phyloP scores from a whole-genome alignment of 30 jellyfish, hydroid and myxozoan genomes.

The Morbakka virulenta region DNA sequence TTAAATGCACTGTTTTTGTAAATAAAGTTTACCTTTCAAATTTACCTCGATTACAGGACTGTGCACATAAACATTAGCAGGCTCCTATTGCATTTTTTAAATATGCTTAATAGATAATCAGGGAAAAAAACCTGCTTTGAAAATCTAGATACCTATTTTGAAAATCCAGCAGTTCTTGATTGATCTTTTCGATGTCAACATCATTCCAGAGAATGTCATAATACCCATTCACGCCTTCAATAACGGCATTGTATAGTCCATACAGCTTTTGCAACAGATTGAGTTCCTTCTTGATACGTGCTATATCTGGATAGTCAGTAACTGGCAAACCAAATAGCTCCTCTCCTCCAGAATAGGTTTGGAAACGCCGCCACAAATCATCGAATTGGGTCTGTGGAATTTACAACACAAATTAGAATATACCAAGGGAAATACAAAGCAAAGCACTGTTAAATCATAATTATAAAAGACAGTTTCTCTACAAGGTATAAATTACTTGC shows the following conservation, averaged over 20 bases:
- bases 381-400: constrained; percentile 76
- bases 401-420: neutral
- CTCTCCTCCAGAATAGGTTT: constrained; percentile 98
- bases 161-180: constrained; percentile 78
- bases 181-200: constrained; percentile 92
- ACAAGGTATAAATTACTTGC: neutral
- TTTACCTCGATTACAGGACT: no score
- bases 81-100: no score
- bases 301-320: constrained; percentile 81
- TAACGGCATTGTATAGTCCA: constrained; percentile 92
- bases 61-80: no score
- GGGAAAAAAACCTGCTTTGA: no score
- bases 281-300: constrained; percentile 82
- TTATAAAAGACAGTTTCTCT: neutral
- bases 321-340: constrained; percentile 93
- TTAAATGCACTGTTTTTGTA: no score
- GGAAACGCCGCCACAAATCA: constrained; percentile 86
- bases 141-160: constrained; percentile 86
- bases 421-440: no score
- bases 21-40: no score
- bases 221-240: constrained; percentile 87
- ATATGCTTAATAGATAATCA: no score
- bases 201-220: constrained; percentile 97
- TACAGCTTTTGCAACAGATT: constrained; percentile 88
- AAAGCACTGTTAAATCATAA: neutral